Evolutionary conservation across 1,140 invertebrate genomes (phyloP).

Genomic region (Spodoptera frugiperda): DNA sequence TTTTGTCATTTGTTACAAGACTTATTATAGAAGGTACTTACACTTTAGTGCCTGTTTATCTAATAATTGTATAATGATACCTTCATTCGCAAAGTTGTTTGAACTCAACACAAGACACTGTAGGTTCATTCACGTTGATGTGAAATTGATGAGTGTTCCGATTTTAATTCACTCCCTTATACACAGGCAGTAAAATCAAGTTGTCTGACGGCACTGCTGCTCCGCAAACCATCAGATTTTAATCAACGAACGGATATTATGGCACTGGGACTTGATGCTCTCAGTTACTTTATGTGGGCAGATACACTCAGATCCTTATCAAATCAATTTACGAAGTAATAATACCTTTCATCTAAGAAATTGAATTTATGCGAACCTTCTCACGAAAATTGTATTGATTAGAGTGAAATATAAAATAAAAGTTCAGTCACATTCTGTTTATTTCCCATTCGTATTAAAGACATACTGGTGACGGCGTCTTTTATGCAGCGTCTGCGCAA

Average conservation of each 20-base stretch:
- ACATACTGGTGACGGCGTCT: slow-evolving; percentile 12
- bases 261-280: slow-evolving; percentile 21
- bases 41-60: too few species aligned
- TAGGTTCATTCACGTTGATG: neutral
- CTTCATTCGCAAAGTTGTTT: neutral
- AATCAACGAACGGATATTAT: slow-evolving; percentile 55
- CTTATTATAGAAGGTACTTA: slow-evolving; percentile 51
- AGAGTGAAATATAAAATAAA: too few species aligned
- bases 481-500: slow-evolving; percentile 32
- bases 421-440: neutral
- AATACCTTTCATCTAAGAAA: too few species aligned
- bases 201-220: slow-evolving; percentile 32
- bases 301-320: slow-evolving; percentile 3
- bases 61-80: too few species aligned
- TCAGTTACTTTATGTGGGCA: slow-evolving; percentile 21
- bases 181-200: slow-evolving; percentile 33
- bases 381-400: too few species aligned
- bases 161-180: slow-evolving; percentile 30
- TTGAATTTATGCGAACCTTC: too few species aligned
- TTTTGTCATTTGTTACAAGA: slow-evolving; percentile 53
- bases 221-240: slow-evolving; percentile 26
- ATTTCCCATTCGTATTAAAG: neutral
- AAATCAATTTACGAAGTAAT: slow-evolving; percentile 19
- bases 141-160: neutral
- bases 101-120: neutral